Conservation (phyloP, 2,113 vertebrate genomes). For the Macrotis lagotis region DNA sequence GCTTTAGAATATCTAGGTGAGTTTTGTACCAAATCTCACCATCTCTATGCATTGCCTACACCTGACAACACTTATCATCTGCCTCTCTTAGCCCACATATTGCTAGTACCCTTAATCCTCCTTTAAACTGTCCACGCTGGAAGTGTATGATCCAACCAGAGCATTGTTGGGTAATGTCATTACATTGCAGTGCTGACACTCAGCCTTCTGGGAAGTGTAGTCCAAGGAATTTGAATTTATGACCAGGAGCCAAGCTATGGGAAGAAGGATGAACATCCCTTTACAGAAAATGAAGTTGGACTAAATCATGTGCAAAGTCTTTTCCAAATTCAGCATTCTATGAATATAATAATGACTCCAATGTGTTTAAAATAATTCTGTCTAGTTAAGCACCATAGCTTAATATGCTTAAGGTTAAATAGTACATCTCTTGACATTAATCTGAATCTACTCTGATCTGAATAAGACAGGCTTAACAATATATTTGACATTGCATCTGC, state of each 20-base stretch:
- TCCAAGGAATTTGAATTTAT: not conserved
- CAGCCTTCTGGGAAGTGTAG: not conserved
- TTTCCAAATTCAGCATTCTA: not conserved
- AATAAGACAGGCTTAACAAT: conserved; percentile 30
- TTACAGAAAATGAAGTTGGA: not conserved
- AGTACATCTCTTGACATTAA: not conserved
- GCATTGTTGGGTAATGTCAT: not conserved
- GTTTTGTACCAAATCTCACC: not conserved
- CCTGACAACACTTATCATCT: not conserved
- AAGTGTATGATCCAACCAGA: not conserved
- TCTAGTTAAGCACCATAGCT: not conserved
- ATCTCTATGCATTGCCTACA: not conserved
- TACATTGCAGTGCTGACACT: not conserved
- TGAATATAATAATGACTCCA: not conserved
- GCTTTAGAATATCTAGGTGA: not conserved
- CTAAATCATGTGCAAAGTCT: not conserved
- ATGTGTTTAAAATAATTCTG: not conserved
- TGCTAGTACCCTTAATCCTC: not conserved
- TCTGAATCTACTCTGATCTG: no score
- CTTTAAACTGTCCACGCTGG: not conserved
- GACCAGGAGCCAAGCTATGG: not conserved
- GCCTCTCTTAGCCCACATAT: not conserved
- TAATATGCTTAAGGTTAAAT: not conserved
- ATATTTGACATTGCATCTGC: conserved; percentile 23
- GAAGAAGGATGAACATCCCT: not conserved